Evolutionary conservation across 2,888 invertebrate species (phyloP), one percentile per base, ranked within the genome.

Genomic region (Drosophila anomelani): DNA sequence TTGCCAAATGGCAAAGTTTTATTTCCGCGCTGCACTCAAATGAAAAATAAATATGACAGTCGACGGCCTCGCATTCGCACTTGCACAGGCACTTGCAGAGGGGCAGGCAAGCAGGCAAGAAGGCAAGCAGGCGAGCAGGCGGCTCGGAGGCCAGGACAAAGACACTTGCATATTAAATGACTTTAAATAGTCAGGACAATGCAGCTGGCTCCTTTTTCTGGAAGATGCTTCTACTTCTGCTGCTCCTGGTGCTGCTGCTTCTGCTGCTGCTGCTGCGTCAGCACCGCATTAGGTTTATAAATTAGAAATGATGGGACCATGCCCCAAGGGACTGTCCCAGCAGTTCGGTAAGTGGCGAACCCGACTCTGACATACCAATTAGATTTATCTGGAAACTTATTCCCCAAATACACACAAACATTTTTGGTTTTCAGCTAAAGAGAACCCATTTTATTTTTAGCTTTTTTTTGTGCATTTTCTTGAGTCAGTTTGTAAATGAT

Each of bases 31-130:
- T 70, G 84, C 80, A 82, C 80, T 81, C 80, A 88, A 88, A 87
- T 86, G 85, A 86, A 88, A 87, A 88, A 82, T 82, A 88, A 86
- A 88, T 85, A 87, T 85, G 85, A 86, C 86, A 86, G 82, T 80
- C 76, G 78, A 78, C 70, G 78, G 74, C 71, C 60, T 71, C 70
- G 55, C 70, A 76, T 72, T 68, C 60, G 75, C 80, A 53, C 32
- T 60, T 20, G 59, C 38, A 38, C 10, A 38, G 15, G 36, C 36
- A 47, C 60, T 49, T 26, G 43, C 34, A 32, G 32, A 29, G 34
- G 32, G 15, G 29, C 29, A 29, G 29, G 29, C 29, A 8, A 8
- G 29, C 29, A 29, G 29, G 29, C 23, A 23, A 20, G 20, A 20
- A 20, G 23, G 23, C 29, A 29, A 29, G 29, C 29, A 29, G 23